Base-by-base conservation (phyloP, 2,113 vertebrate genomes). In the Pseudopipra pipra region DNA sequence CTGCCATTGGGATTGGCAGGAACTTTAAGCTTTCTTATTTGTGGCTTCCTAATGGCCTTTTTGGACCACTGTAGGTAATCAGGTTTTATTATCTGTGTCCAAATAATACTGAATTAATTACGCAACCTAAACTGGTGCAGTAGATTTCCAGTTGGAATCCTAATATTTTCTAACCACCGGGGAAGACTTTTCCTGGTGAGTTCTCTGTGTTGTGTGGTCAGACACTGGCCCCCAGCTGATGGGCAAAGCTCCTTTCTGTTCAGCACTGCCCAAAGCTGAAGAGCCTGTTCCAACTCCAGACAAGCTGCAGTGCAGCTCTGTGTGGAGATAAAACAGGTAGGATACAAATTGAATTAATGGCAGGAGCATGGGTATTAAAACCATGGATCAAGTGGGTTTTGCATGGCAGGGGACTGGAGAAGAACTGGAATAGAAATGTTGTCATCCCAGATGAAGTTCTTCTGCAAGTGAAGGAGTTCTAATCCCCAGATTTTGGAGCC, bases 21-120 rank as follows among this genome's bases (percentile, higher is more conserved):
- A 87, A 76, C 85, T 85, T 93, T 2, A 12, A 76, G 93, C 49
- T 95, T 97, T 91, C 95, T 91, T 96, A 82, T 77, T 85, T 43
- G 25, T 25, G 81, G 87, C 73, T 56, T 95, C 46, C 87, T 96
- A 91, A 95, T 94, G 87, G 93, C 58, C 82, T 93, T 97, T 94
- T 96, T 96, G 94, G 94, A 95, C 41, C 5, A 2, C 13, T 47
- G 8, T 72, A 68, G 71, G 90, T 75, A 96, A 85, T 83, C 85
- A 95, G 66, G 49, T 68, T 95, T 94, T 85, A 94, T 82, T 93
- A 65, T 44, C 85, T 82, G 14, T 55, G 68, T 89, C 94, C 72
- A 92, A 95, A 84, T 87, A 78, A 81, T 24, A 11, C 47, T 67
- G 74, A 89, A 89, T 95, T 92, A 90, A 95, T 90, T 90, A 70